phyloP scores from a whole-genome alignment of 2,888 invertebrate genomes.

The Parthenolecanium corni region DNA sequence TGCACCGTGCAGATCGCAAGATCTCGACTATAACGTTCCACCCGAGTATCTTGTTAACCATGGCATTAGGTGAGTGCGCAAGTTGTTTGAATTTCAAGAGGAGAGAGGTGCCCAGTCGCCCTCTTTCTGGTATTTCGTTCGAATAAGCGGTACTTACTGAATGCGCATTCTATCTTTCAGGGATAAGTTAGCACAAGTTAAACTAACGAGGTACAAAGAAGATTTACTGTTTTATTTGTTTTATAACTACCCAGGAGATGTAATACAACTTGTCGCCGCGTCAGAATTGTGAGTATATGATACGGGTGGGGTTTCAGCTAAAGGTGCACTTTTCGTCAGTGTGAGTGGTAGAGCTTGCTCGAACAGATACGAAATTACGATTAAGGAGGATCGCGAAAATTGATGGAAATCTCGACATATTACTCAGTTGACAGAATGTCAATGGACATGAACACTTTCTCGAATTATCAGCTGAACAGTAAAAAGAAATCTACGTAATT shows the following conservation, averaged over 20 bases:
- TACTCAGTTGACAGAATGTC: too few species aligned
- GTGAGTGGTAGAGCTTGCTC: too few species aligned
- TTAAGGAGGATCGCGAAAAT: too few species aligned
- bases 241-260: constrained; percentile 97
- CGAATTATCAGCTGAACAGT: too few species aligned
- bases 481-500: too few species aligned
- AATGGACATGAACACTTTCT: too few species aligned
- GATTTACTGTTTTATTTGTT: constrained; percentile 98
- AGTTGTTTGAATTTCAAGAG: not conserved
- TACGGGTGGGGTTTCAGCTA: not conserved
- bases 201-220: constrained; percentile 94
- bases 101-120: not conserved
- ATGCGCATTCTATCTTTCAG: constrained; percentile 41
- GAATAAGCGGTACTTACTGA: not conserved
- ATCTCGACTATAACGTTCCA: constrained; percentile 96
- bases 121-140: not conserved
- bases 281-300: constrained; percentile 73
- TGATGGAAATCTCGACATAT: too few species aligned
- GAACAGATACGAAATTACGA: too few species aligned
- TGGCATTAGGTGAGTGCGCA: constrained; percentile 55
- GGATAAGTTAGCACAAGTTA: constrained; percentile 88
- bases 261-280: constrained; percentile 94
- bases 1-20: constrained; percentile 93
- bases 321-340: too few species aligned
- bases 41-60: constrained; percentile 97